Evolutionary conservation across 2,113 vertebrate species (phyloP), one percentile per base, ranked within the genome.

Genomic region (Corydoras sp.): DNA sequence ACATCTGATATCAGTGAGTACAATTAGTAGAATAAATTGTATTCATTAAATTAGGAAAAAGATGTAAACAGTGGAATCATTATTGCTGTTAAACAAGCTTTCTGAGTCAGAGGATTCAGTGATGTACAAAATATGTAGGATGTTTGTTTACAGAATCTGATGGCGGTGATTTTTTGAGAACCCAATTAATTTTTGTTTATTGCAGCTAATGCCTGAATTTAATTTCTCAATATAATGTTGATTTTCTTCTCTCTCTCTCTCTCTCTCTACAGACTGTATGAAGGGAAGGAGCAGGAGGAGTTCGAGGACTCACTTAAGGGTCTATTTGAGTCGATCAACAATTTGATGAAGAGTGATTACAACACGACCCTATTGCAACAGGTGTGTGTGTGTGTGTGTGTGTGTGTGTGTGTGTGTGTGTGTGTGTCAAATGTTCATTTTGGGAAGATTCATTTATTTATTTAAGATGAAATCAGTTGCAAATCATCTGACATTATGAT

Each of bases 301-400:
- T 99, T 99, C 87, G 96, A 99, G 83, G 92, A 95, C 77, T 96
- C 94, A 3, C 92, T 99, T 88, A 92, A 90, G 76, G 89, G 85
- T 35, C 93, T 99, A 74, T 99, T 99, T 85, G 94, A 97, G 85
- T 98, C 97, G 75, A 98, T 99, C 86, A 99, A 96, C 88, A 94
- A 89, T 66, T 83, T 99, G 84, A 99, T 99, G 96, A 94, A 84
- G 87, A 93, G 93, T 53, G 90, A 94, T 64, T 82, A 90, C 81
- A 90, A 89, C 81, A 96, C 92, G 79, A 92, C 93, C 24, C 90
- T 95, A 77, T 88, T 98, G 76, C 84, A 92, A 77, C 92, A 95
- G 95, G 96, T 99, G 81, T 24, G 68, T 72, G 31, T 66, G 11
- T 51, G 11, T 67, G 35, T 71, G 58, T 68, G 29, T 58, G 2